Evolutionary conservation across 2,113 vertebrate genomes (phyloP).

Genomic region (Perca fluviatilis): DNA sequence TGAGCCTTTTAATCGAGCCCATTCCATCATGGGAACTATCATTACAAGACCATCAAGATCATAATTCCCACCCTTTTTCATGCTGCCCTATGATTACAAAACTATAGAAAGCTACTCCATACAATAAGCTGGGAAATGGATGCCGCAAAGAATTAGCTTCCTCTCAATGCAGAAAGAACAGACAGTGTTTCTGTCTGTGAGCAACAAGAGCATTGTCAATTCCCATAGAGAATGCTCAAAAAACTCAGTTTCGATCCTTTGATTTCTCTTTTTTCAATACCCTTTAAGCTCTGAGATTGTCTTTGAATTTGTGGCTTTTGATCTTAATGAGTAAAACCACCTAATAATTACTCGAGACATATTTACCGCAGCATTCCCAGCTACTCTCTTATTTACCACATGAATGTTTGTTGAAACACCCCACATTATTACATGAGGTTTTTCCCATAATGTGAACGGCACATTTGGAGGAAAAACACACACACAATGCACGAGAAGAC

Average conservation of each 20-base stretch:
- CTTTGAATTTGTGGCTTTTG: slow-evolving; percentile 78
- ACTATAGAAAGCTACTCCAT: slow-evolving; percentile 39
- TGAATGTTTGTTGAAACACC: slow-evolving; percentile 75
- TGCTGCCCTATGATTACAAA: slow-evolving; percentile 56
- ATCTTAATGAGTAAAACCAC: slow-evolving; percentile 82
- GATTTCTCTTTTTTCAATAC: slow-evolving; percentile 50
- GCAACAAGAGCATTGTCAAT: slow-evolving; percentile 65
- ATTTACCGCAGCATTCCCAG: slow-evolving; percentile 72
- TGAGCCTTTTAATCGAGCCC: slow-evolving; percentile 39
- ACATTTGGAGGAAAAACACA: slow-evolving; percentile 58
- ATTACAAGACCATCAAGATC: slow-evolving; percentile 36
- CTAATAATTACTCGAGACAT: slow-evolving; percentile 79
- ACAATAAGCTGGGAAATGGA: slow-evolving; percentile 46
- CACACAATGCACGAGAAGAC: slow-evolving; percentile 64
- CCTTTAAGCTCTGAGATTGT: slow-evolving; percentile 56
- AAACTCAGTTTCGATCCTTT: slow-evolving; percentile 58
- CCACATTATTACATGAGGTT: slow-evolving; percentile 74
- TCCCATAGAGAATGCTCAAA: slow-evolving; percentile 54
- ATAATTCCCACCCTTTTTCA: slow-evolving; percentile 36
- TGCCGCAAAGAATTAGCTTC: slow-evolving; percentile 46
- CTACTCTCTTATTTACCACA: slow-evolving; percentile 71
- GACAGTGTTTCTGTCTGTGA: slow-evolving; percentile 49
- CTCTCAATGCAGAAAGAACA: slow-evolving; percentile 35
- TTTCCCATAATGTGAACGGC: slow-evolving; percentile 66
- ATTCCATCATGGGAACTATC: slow-evolving; percentile 37